These are phyloP conservation scores for Cossypha caffra DNA, from an alignment of 2,797 vertebrate genomes.

Conservation along the genomic window DNA sequence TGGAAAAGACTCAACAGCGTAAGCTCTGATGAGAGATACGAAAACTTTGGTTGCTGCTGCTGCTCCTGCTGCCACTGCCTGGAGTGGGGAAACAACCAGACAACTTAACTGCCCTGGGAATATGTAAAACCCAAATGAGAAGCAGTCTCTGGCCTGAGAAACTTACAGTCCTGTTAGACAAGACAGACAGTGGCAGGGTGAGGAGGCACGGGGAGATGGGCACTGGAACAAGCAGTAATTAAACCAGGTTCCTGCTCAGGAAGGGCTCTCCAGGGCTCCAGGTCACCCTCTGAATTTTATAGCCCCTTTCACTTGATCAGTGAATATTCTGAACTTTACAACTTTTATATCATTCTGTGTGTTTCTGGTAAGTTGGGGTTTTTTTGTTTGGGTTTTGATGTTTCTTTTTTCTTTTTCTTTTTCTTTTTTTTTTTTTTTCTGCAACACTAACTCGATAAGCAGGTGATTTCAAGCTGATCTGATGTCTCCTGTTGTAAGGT, in stretches of 20 bases:
- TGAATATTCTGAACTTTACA: not conserved
- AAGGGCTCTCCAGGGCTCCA: not conserved
- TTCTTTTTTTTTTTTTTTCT: not conserved
- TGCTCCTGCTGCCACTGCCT: not conserved
- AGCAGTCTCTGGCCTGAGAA: not conserved
- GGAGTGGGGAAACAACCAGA: not conserved
- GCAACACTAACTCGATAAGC: not conserved
- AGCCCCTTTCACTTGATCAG: not conserved
- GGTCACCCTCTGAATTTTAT: not conserved
- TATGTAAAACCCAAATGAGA: not conserved
- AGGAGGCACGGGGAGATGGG: not conserved
- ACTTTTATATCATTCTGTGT: not conserved
- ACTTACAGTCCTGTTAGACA: not conserved
- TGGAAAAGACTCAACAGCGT: not conserved
- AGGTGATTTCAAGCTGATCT: not conserved
- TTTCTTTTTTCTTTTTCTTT: too few relatives aligned
- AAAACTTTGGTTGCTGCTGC: not conserved
- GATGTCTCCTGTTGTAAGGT: not conserved
- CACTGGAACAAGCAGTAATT: not conserved
- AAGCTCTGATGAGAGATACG: not conserved
- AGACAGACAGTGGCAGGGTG: not conserved
- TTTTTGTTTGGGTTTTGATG: not conserved
- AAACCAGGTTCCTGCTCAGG: not conserved
- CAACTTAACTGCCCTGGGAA: not conserved
- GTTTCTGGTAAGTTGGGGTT: fast-evolving